Conservation (phyloP, 64 coral and sea anemone species). For the Porites australiensis region DNA sequence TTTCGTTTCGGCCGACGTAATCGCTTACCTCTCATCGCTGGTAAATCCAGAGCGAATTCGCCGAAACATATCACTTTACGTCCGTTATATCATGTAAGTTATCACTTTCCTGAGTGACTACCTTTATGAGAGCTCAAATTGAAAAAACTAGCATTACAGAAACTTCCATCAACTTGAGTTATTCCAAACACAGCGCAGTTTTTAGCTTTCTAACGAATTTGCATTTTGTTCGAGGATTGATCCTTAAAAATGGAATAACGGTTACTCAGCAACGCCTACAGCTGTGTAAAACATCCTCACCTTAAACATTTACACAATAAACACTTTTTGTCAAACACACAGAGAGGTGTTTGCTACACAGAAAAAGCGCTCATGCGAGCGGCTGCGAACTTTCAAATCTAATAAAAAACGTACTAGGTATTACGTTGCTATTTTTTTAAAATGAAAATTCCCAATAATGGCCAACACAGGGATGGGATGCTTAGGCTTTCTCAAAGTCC, state of each 20-base stretch:
- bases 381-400: neutral
- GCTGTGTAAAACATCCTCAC: slow-evolving; percentile 50
- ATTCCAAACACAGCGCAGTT: neutral
- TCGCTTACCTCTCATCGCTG: no score
- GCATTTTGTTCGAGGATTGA: neutral
- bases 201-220: neutral
- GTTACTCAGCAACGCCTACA: slow-evolving; percentile 21
- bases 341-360: neutral
- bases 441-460: no score
- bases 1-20: no score
- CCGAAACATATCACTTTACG: no score
- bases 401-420: neutral
- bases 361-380: neutral
- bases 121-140: neutral
- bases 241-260: neutral
- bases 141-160: neutral
- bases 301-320: neutral
- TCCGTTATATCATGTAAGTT: neutral
- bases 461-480: no score
- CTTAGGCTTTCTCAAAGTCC: no score
- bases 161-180: neutral
- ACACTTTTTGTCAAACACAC: neutral
- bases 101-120: neutral
- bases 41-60: no score
- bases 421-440: no score